Evolutionary conservation across 2,113 vertebrate species (phyloP), one percentile per base, ranked within the genome.

Genomic region (Alosa alosa): DNA sequence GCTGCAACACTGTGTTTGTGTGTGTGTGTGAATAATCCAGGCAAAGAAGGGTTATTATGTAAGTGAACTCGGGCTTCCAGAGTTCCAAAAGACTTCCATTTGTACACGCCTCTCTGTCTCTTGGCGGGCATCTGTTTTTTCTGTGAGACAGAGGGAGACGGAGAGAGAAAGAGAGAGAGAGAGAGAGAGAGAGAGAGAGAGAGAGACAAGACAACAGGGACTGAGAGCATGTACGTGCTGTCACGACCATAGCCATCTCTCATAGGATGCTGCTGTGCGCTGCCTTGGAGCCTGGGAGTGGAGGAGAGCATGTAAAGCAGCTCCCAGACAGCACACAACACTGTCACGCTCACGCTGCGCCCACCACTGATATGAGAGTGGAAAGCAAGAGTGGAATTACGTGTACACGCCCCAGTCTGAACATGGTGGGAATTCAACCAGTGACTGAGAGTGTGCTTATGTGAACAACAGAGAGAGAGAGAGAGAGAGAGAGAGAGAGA

Each of bases 161-260:
- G 20, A 64, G 60, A n/a, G n/a, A n/a, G n/a, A n/a, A n/a, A n/a
- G n/a, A n/a, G 25, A 72, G 64, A 31, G 25, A 36, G 9, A 72
- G 64, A 72, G 36, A 36, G 31, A 39, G 31, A 13, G 72, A 78
- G 11, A 5, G 11, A 72, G n/a, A 72, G 64, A 72, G n/a, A 72
- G 64, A 72, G n/a, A 72, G 64, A 72, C n/a, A 72, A 9, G 25
- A 31, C 1, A 3, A 72, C n/a, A 72, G n/a, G 64, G 64, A 7
- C 64, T 31, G 64, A 31, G 64, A 72, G n/a, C 20, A 9, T 78
- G 72, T 78, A 78, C 72, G 72, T 78, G 72, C 72, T 78, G 72
- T 39, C 13, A 17, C 39, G 13, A 36, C 72, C 31, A 39, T 11
- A 78, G 72, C 31, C 72, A 78, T 78, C 11, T 39, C 72, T 78